A percentile compares a stretch with the other conserved stretches of the same genome.
Conservation (phyloP, 1,140 invertebrate genomes). For the Nixonia krombeini region DNA sequence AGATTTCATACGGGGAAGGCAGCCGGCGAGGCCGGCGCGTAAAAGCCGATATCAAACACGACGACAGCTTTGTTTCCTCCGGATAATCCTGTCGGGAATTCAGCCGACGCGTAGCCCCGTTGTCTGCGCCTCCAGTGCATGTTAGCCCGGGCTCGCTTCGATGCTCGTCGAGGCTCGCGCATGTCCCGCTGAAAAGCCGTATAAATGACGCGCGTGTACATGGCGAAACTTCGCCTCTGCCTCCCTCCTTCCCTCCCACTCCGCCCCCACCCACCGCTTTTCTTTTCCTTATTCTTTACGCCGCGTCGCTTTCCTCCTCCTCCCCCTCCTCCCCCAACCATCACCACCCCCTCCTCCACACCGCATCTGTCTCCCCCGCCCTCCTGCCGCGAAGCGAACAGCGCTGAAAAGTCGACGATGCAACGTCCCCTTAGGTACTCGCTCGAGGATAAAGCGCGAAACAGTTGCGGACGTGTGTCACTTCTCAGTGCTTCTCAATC, state of each 20-base stretch:
- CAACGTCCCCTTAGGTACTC: constrained; percentile 29
- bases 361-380: constrained; percentile 18
- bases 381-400: constrained; percentile 19
- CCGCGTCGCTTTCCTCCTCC: not conserved
- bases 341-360: not conserved
- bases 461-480: constrained; percentile 40
- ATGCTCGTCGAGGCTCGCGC: constrained; percentile 31
- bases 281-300: not conserved
- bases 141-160: constrained; percentile 35
- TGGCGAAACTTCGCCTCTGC: constrained; percentile 31
- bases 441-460: constrained; percentile 33
- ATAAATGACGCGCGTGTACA: constrained; percentile 52
- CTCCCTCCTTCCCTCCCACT: constrained; percentile 11
- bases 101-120: constrained; percentile 50
- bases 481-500: constrained; percentile 21
- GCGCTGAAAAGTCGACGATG: constrained; percentile 31
- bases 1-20: constrained; percentile 63
- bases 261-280: constrained; percentile 17
- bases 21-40: constrained; percentile 45
- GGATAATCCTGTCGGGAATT: constrained; percentile 65
- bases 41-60: constrained; percentile 69
- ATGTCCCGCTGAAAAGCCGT: constrained; percentile 45
- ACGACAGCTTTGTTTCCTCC: constrained; percentile 67
- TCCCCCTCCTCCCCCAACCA: constrained; percentile 21
- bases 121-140: constrained; percentile 46